Base-by-base conservation (phyloP, 2,113 vertebrate genomes). In the Eptesicus fuscus region DNA sequence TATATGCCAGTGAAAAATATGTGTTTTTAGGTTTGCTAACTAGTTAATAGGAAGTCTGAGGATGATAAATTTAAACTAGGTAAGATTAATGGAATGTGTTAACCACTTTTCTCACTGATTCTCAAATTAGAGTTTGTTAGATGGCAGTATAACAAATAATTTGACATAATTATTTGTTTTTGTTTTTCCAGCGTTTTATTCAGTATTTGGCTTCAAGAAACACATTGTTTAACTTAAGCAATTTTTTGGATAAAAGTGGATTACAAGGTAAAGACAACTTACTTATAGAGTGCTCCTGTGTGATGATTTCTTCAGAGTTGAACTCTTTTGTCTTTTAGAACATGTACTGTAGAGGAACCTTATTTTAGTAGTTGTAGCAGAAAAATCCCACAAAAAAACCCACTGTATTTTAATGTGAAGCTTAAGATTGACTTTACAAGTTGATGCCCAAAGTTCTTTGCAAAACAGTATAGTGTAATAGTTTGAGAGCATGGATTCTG, bases 171-270 rank as follows among this genome's bases (percentile, higher is more conserved):
- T 96, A 25, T 63, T 28, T 94, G 71, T 96, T 97, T 90, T 82
- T 92, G 74, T 95, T 96, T 44, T 69, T 98, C 7, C 95, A 99
- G 99, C 99, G 98, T 98, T 99, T 99, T 97, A 98, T 99, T 98
- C 99, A 99, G 98, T 99, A 99, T 98, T 98, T 99, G 97, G 99
- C 99, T 96, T 99, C 99, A 97, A 99, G 99, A 98, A 99, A 99
- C 98, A 99, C 99, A 0, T 98, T 99, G 97, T 99, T 99, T 99
- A 99, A 99, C 98, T 98, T 99, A 98, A 99, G 99, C 98, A 99
- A 99, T 98, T 99, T 99, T 98, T 98, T 99, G 99, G 99, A 99
- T 98, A 99, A 99, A 99, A 99, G 99, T 92, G 99, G 99, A 96
- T 99, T 99, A 69, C 99, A 99, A 97, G 99, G 99, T 99, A 98